Percentiles rank a stretch among this genome's conserved stretches.
Conservation (phyloP, 2,888 invertebrate genomes). For the Mimumesa dahlbomi region DNA sequence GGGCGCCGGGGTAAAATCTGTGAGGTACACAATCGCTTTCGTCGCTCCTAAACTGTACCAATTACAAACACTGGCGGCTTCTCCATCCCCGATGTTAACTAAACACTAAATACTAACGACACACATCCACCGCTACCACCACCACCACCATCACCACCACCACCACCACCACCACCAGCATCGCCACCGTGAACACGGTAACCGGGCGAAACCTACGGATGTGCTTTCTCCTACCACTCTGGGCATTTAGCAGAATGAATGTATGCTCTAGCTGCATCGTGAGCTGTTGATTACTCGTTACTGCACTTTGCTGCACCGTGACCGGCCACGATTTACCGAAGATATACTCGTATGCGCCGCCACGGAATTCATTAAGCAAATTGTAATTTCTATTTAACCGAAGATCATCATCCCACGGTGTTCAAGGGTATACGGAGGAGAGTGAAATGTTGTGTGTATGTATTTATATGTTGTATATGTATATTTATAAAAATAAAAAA, state of each 20-base stretch:
- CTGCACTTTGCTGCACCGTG: slow-evolving; percentile 38
- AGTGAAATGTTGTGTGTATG: too few relatives aligned
- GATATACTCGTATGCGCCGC: slow-evolving; percentile 38
- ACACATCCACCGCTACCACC: slow-evolving; percentile 62
- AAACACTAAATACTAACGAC: slow-evolving; percentile 79
- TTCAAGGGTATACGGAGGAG: not conserved
- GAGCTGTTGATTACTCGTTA: slow-evolving; percentile 64
- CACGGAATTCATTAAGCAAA: slow-evolving; percentile 50
- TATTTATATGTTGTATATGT: too few relatives aligned
- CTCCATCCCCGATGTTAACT: slow-evolving; percentile 76
- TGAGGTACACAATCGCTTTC: slow-evolving; percentile 77
- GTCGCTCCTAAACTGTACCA: slow-evolving; percentile 77
- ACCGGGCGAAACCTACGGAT: slow-evolving; percentile 43
- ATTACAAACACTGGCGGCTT: slow-evolving; percentile 79
- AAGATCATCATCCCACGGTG: not conserved
- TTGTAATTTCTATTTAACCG: not conserved
- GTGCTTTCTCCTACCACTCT: slow-evolving; percentile 24
- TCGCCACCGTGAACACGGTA: too few relatives aligned
- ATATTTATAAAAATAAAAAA: too few relatives aligned
- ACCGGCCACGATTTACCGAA: slow-evolving; percentile 40
- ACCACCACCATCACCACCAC: too few relatives aligned
- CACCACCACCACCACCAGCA: too few relatives aligned
- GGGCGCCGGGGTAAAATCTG: slow-evolving; percentile 72
- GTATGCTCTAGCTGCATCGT: slow-evolving; percentile 51
- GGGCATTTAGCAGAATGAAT: slow-evolving; percentile 48